A percentile compares a stretch with the other conserved stretches of the same genome.
These are phyloP conservation scores for Chelidonichthys spinosus DNA, from an alignment of 2,797 vertebrate species.

Conservation along the genomic window DNA sequence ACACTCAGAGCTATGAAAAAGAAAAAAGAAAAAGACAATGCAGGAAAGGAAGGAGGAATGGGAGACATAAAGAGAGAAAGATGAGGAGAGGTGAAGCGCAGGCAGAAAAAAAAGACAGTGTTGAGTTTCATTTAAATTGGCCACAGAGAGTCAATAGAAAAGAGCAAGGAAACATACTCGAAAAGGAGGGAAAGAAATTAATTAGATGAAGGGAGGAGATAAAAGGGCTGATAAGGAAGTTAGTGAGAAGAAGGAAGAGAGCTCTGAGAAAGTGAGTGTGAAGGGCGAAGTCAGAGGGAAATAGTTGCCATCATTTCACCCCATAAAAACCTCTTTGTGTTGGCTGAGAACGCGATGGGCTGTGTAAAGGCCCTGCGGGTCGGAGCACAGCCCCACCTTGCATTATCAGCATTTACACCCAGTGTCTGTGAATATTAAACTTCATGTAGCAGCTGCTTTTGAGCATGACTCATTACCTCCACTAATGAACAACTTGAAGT, in stretches of 20 bases:
- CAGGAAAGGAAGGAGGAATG: conserved; percentile 4
- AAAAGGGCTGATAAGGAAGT: conserved; percentile 31
- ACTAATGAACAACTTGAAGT: conserved; percentile 1
- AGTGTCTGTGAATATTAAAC: conserved; percentile 45
- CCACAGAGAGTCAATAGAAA: conserved; percentile 12
- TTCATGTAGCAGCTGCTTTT: conserved; percentile 38
- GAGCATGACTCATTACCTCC: conserved; percentile 26
- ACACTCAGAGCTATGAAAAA: neutral
- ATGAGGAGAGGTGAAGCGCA: conserved; percentile 12
- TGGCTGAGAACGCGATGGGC: conserved; percentile 47
- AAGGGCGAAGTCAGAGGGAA: conserved; percentile 46
- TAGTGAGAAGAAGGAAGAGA: conserved; percentile 18
- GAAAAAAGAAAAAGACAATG: conserved; percentile 1
- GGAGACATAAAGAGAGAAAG: conserved; percentile 3
- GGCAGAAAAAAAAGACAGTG: conserved; percentile 1
- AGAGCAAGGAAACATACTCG: conserved; percentile 12
- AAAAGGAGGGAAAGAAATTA: conserved; percentile 20
- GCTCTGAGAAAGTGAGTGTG: conserved; percentile 38
- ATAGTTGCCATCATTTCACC: conserved; percentile 43
- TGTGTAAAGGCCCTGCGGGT: conserved; percentile 31
- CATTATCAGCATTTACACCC: conserved; percentile 50
- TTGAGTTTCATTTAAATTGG: conserved; percentile 20
- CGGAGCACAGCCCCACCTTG: conserved; percentile 15
- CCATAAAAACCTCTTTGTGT: conserved; percentile 64
- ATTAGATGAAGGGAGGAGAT: conserved; percentile 23